Evolutionary conservation across 2,888 invertebrate species (phyloP).

Genomic region (Nineta flava): DNA sequence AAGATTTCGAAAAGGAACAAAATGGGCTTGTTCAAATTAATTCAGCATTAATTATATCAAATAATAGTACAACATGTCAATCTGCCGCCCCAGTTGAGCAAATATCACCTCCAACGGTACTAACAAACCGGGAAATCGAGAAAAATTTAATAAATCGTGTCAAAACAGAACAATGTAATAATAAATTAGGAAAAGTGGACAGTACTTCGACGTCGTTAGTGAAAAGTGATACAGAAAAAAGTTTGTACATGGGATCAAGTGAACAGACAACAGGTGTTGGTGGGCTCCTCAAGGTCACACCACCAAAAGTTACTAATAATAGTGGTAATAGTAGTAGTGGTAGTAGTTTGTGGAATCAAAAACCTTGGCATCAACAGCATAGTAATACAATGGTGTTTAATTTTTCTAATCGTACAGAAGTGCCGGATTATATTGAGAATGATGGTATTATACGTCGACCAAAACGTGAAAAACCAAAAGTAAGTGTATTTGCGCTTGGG

Average conservation of each 20-base stretch:
- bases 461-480: constrained; percentile 57
- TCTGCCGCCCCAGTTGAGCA: neutral
- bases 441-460: constrained; percentile 60
- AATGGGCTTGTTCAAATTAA: neutral
- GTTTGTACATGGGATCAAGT: neutral
- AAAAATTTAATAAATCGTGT: constrained; percentile 52
- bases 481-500: constrained; percentile 26
- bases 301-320: constrained; percentile 4
- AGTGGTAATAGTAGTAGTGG: constrained; percentile 11
- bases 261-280: constrained; percentile 12
- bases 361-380: constrained; percentile 28
- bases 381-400: constrained; percentile 70
- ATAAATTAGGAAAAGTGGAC: neutral
- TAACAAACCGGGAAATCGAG: constrained; percentile 46
- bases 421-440: constrained; percentile 84
- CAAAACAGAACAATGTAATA: constrained; percentile 35
- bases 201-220: constrained; percentile 16
- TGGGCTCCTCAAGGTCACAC: neutral
- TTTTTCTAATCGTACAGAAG: constrained; percentile 69
- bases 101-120: constrained; percentile 12
- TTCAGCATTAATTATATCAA: neutral
- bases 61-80: neutral
- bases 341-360: constrained; percentile 10
- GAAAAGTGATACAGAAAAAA: constrained; percentile 15
- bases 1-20: neutral